Base-by-base conservation (phyloP, 2,113 vertebrate species). In the Kryptolebias marmoratus region DNA sequence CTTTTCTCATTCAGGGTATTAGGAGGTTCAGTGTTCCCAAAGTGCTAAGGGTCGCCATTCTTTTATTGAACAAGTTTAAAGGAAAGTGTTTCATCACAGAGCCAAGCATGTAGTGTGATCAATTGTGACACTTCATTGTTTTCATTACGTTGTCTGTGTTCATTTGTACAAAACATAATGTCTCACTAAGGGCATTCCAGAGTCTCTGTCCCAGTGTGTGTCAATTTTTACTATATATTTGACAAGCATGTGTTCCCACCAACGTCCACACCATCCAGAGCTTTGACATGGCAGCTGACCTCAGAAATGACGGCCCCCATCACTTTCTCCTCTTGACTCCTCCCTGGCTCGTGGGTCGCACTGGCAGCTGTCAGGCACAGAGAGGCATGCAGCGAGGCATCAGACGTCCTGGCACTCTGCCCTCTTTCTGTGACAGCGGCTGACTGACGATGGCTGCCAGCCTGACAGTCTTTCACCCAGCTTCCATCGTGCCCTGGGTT, bases 381-480 rank as follows among this genome's bases (percentile, higher is more conserved):
- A 66, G 73, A 57, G 67, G 79, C 80, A 53, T 65, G 64, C 75
- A 61, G 74, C 36, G 12, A 78, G 83, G 76, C 83, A 56, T 87
- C 82, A 80, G 76, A 73, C 60, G 22, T 83, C 56, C 74, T 72
- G 86, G 80, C 87, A 75, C 77, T 71, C 73, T 79, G 82, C 82
- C 77, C 64, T 73, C 77, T 63, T 69, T 68, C 57, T 42, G 68
- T 88, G 73, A 88, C 85, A 79, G 67, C 66, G 22, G 55, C 77
- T 90, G 84, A 87, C 77, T 83, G 84, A 87, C 87, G 81, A 77
- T 86, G 72, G 73, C 81, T 84, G 75, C 77, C 87, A 80, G 82
- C 55, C 70, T 75, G 75, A 87, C 81, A 67, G 82, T 82, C 73
- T 78, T 72, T 83, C 76, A 66, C 64, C 77, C 63, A 36, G 71